Conservation (phyloP, 2,113 vertebrate genomes). For the Amphiprion percula region DNA sequence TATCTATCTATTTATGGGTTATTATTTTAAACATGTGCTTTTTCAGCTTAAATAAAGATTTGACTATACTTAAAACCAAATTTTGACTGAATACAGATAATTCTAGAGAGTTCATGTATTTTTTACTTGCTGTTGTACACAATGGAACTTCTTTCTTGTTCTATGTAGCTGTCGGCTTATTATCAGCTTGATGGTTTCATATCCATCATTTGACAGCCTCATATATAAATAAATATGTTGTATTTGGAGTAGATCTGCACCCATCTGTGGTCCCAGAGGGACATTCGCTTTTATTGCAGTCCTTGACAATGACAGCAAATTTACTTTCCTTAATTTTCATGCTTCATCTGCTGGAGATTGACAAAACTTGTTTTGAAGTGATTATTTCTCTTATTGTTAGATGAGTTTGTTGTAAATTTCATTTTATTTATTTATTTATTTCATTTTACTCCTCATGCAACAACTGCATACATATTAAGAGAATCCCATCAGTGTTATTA, state of each 20-base stretch:
- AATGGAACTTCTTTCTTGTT: neutral
- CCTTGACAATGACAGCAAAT: conserved; percentile 38
- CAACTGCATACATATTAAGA: neutral
- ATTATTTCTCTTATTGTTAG: conserved; percentile 34
- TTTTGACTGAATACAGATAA: neutral
- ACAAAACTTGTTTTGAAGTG: conserved; percentile 26
- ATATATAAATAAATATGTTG: conserved; percentile 23
- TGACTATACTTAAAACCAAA: too few species aligned
- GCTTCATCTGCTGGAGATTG: conserved; percentile 41
- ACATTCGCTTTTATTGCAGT: conserved; percentile 24
- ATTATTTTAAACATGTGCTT: too few species aligned
- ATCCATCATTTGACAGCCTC: conserved; percentile 6
- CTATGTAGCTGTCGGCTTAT: neutral
- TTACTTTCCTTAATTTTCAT: conserved; percentile 36
- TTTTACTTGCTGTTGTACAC: neutral
- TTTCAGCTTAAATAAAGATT: too few species aligned
- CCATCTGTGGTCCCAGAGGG: conserved; percentile 51
- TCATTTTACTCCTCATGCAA: neutral
- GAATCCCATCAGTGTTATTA: neutral
- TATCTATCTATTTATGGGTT: too few species aligned
- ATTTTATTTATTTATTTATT: neutral
- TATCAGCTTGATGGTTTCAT: conserved; percentile 10
- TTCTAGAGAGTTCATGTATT: neutral
- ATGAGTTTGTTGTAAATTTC: conserved; percentile 1
- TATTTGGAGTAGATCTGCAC: conserved; percentile 29